Percentiles rank a stretch among this genome's conserved stretches.
Conservation (phyloP, 2,113 vertebrate species). For the Pycnonotus jocosus region DNA sequence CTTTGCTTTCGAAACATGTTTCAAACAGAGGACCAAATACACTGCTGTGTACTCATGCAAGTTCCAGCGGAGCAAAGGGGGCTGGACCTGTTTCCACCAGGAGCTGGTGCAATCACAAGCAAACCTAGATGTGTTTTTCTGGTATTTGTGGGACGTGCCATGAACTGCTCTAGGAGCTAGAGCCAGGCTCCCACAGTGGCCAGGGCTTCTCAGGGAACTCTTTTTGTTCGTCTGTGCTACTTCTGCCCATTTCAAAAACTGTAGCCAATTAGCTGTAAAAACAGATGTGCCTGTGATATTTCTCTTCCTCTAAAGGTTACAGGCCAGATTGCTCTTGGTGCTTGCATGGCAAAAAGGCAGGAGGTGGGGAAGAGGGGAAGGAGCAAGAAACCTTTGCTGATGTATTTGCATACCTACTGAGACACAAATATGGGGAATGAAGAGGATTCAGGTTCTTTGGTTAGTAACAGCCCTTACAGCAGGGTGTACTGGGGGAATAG, state of each 20-base stretch:
- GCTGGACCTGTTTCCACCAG: background rate
- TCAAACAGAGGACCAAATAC: background rate
- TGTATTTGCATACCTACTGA: background rate
- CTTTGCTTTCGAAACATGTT: background rate
- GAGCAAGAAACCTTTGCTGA: background rate
- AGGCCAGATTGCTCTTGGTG: background rate
- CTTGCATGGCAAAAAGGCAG: conserved; percentile 2
- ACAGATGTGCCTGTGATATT: conserved; percentile 41
- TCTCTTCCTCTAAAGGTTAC: conserved; percentile 39
- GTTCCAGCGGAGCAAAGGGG: background rate
- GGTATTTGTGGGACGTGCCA: fast-evolving
- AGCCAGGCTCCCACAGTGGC: background rate
- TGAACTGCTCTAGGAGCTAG: background rate
- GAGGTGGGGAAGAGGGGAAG: background rate
- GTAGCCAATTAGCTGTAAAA: conserved; percentile 13
- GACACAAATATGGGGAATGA: background rate
- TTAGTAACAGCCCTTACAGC: background rate
- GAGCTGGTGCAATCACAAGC: background rate
- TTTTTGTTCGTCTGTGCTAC: background rate
- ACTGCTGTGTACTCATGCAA: background rate
- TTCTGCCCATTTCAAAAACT: conserved; percentile 31
- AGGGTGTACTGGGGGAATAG: background rate
- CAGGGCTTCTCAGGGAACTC: background rate
- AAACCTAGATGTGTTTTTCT: fast-evolving
- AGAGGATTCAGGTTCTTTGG: background rate